Base-by-base conservation (phyloP, 2,888 invertebrate genomes). In the Slavum lentiscoides region DNA sequence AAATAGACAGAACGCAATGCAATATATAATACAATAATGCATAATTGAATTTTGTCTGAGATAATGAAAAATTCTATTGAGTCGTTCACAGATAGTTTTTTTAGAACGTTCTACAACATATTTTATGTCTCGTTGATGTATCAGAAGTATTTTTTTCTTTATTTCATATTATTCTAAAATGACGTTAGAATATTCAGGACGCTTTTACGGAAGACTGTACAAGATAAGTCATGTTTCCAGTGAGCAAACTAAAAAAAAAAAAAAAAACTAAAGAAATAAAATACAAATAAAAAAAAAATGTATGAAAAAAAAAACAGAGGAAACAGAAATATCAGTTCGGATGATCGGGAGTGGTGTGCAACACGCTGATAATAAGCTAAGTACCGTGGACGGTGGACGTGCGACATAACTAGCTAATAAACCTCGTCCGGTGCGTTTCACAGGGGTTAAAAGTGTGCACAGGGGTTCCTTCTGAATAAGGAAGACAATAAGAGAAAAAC, bases 211-310 rank as follows among this genome's bases (percentile, higher is more conserved):
- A 68, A 68, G 43, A 43, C 75, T 43, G 23, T 59, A 59, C 67
- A 59, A 76, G 75, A 76, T 76, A 76, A 76, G 67, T 76, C 75
- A 68, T 76, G 75, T 76, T 59, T 76, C 59, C 59, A 43, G 59
- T 21, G 53, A 21, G 66, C 21, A 55, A 74, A 66, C 74, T 39
- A 8, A 15, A 53, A 53, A 53, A 9, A 53, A 53, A 53, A 7
- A 7, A 39, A 39, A 39, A 39, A 39, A 39, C 39, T 3, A 39
- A 39, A 39, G 7, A 17, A 53, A 53, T 39, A 39, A 39, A 39
- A 39, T 39, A n/a, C n/a, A n/a, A n/a, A n/a, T n/a, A n/a, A n/a
- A 11, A 53, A 53, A 6, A 39, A 39, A 39, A 39, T 39, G 39
- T 39, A 39, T 49, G 8, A 17, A 55, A 55, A 55, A 68, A 68